phyloP scores from a whole-genome alignment of 2,113 vertebrate species.

The Anser cygnoides region DNA sequence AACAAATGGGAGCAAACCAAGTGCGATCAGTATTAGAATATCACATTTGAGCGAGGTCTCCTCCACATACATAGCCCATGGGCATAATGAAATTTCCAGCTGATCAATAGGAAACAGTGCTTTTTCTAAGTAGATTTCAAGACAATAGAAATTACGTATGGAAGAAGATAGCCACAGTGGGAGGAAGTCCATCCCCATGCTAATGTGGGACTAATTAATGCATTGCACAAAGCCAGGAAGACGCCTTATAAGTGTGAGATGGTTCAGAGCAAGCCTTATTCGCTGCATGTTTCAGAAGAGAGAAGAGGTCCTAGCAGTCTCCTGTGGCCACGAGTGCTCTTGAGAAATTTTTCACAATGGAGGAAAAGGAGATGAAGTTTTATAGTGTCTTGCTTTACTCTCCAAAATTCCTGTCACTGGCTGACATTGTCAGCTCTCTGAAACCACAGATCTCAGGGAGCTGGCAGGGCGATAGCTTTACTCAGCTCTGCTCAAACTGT shows the following conservation, averaged over 20 bases:
- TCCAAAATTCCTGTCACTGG: neutral
- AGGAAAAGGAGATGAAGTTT: neutral
- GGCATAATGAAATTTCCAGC: neutral
- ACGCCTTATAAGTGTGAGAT: neutral
- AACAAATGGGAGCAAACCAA: slow-evolving; percentile 17
- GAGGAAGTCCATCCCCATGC: neutral
- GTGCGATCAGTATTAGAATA: neutral
- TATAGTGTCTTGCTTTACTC: neutral
- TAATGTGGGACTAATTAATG: neutral
- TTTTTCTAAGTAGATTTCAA: slow-evolving; percentile 11
- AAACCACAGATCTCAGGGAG: neutral
- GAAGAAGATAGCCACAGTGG: neutral
- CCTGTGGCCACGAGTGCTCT: neutral
- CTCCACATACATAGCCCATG: neutral
- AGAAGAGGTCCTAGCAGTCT: neutral
- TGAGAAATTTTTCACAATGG: neutral
- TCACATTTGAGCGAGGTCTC: neutral
- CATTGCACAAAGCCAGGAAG: neutral
- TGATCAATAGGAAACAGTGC: neutral
- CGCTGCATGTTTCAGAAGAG: neutral
- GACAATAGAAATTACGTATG: neutral
- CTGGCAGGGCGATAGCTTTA: neutral
- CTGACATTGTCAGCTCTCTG: neutral
- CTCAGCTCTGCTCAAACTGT: neutral
- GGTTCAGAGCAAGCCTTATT: neutral